Evolutionary conservation across 2,888 invertebrate genomes (phyloP).

Genomic region (Tachina fera): DNA sequence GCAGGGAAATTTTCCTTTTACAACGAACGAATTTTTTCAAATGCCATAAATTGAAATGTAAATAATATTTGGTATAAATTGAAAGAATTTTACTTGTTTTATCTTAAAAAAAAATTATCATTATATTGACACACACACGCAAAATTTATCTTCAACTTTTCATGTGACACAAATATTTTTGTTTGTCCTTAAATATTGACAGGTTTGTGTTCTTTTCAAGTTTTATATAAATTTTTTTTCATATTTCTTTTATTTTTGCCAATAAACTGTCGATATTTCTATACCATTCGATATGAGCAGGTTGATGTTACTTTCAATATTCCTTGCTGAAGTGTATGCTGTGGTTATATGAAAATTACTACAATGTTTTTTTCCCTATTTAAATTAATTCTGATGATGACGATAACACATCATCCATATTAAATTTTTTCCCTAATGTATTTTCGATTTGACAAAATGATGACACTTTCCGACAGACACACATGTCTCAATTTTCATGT

Average conservation of each 20-base stretch:
- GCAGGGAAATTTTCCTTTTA: no score
- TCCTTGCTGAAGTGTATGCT: not conserved
- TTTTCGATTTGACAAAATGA: slow-evolving; percentile 40
- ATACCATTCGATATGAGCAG: not conserved
- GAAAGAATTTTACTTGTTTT: not conserved
- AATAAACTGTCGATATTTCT: slow-evolving; percentile 10
- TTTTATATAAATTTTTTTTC: not conserved
- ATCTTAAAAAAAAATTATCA: not conserved
- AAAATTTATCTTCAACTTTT: not conserved
- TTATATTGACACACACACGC: no score
- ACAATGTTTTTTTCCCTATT: not conserved
- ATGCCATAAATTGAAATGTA: not conserved
- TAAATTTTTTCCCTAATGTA: slow-evolving; percentile 40
- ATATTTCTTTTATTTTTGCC: not conserved
- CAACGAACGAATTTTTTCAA: no score
- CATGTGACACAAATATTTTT: not conserved
- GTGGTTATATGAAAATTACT: not conserved
- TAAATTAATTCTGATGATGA: slow-evolving; percentile 7
- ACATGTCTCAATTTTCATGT: slow-evolving; percentile 25
- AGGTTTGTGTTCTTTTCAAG: slow-evolving; percentile 5
- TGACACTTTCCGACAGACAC: slow-evolving; percentile 40
- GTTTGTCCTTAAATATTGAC: not conserved
- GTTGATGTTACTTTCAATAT: not conserved
- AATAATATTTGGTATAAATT: not conserved
- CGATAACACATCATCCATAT: slow-evolving; percentile 42